These are phyloP conservation scores for Andrena chrysosceles DNA, from an alignment of 2,888 invertebrate genomes.

Conservation along the genomic window DNA sequence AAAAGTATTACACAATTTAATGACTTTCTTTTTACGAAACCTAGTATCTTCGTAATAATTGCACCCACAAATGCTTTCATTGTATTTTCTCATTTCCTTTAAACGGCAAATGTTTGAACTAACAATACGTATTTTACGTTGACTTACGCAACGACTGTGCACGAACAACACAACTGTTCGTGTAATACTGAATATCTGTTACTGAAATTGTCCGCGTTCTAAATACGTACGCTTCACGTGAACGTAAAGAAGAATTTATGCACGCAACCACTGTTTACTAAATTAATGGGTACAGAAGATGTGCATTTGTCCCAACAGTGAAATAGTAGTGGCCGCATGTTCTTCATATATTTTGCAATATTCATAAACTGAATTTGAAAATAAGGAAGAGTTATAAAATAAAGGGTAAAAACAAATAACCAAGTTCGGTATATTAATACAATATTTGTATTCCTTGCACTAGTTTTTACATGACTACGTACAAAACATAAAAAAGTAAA, in stretches of 20 bases:
- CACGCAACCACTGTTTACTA: slow-evolving; percentile 3
- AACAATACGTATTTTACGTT: neutral
- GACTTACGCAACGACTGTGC: neutral
- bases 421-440: neutral
- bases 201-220: neutral
- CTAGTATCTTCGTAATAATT: neutral
- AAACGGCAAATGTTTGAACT: neutral
- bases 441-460: neutral
- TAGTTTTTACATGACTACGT: neutral
- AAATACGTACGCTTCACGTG: neutral
- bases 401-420: neutral
- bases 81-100: neutral
- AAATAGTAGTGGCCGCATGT: neutral
- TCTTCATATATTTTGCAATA: neutral
- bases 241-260: slow-evolving; percentile 13
- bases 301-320: neutral
- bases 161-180: neutral
- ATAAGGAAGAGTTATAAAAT: neutral
- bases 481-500: neutral
- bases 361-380: neutral
- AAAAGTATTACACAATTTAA: neutral
- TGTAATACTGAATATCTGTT: slow-evolving; percentile 2
- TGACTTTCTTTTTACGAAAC: neutral
- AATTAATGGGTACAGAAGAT: slow-evolving; percentile 4
- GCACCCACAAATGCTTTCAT: neutral